These are phyloP conservation scores for Lepidotrigona ventralis DNA, from an alignment of 1,140 invertebrate species.

Conservation along the genomic window DNA sequence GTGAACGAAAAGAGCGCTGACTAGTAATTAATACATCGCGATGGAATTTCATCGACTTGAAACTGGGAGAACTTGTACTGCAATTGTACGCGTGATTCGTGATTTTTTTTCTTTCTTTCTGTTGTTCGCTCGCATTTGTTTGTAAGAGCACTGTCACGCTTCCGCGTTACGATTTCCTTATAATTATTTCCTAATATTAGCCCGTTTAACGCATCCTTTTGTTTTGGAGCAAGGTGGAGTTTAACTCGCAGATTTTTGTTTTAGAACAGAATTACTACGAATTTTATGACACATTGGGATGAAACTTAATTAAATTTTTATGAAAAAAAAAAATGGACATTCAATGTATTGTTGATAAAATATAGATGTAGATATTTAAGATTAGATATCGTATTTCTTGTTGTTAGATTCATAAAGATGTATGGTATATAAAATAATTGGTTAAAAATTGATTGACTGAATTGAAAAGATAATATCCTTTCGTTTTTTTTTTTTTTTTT, in stretches of 20 bases:
- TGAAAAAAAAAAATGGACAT: background rate
- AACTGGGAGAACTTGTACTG: background rate
- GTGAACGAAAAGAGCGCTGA: constrained; percentile 34
- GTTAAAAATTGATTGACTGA: too few species aligned
- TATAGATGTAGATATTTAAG: background rate
- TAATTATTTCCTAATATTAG: background rate
- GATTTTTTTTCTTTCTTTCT: background rate
- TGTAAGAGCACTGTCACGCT: too few species aligned
- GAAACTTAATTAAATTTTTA: background rate
- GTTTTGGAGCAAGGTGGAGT: background rate
- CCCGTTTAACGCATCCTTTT: background rate
- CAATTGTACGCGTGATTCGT: constrained; percentile 1
- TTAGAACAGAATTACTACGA: too few species aligned
- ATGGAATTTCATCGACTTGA: constrained; percentile 50
- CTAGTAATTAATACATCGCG: constrained; percentile 57
- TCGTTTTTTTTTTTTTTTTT: too few species aligned
- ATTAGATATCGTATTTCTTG: background rate
- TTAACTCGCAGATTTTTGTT: background rate
- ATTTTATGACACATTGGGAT: too few species aligned
- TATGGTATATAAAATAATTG: background rate
- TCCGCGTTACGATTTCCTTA: background rate
- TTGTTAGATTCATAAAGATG: background rate
- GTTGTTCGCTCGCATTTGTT: background rate
- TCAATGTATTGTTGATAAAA: background rate
- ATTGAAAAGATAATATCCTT: too few species aligned